Base-by-base conservation (phyloP, 2,888 invertebrate species). In the Monoplex corrugatus region DNA sequence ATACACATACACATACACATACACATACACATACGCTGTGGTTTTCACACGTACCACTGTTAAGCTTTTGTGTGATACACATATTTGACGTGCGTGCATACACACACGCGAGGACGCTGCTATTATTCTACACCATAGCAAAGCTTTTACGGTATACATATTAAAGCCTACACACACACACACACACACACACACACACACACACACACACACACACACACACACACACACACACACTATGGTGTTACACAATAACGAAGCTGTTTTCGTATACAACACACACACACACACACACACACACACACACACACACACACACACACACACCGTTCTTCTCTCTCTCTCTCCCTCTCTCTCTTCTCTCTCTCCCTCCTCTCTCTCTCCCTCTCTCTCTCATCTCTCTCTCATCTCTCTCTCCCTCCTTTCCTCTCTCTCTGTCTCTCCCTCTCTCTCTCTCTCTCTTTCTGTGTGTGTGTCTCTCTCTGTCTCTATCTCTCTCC, bases 241-340 rank as follows among this genome's bases (percentile, higher is more conserved):
- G 35, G 13, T 2, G 10, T 19, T 32, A n/a, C n/a, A n/a, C n/a
- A n/a, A n/a, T n/a, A n/a, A n/a, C n/a, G n/a, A n/a, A n/a, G n/a
- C n/a, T n/a, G n/a, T n/a, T n/a, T n/a, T n/a, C n/a, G n/a, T n/a
- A n/a, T n/a, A n/a, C n/a, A n/a, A 35, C 0, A 0, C 75, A 38
- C 75, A 35, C 75, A 75, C 75, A 35, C 75, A 75, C 75, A 75
- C 75, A 75, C 75, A 75, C 38, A 75, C 75, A 75, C 75, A 8
- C 10, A 0, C 35, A 35, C 75, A 75, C 75, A 75, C 19, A 19
- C 75, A 72, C 72, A 6, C 35, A 72, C 72, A 72, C 6, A 6
- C 72, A 72, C 72, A 72, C 72, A 38, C 16, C 35, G 13, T 23
- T 16, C 16, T 13, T 75, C 16, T 10, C 19, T 35, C 38, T 32